Conservation (phyloP, 1,140 invertebrate species). For the Phthorimaea operculella region DNA sequence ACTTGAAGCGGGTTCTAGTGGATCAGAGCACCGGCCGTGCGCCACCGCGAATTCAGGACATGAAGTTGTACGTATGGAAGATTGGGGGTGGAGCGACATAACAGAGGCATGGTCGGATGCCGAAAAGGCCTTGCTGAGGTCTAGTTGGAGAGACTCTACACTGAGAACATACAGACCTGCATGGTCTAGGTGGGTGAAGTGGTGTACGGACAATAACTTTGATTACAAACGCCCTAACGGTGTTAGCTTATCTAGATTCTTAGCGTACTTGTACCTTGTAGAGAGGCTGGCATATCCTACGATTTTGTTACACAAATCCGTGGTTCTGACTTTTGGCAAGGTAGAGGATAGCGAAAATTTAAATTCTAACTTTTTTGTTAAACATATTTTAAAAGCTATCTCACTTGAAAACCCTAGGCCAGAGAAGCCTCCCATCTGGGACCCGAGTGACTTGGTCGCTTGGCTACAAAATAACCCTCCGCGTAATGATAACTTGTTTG, state of each 20-base stretch:
- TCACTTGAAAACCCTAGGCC: neutral
- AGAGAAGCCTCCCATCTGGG: neutral
- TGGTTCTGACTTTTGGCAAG: neutral
- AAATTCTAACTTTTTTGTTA: neutral
- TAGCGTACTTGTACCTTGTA: neutral
- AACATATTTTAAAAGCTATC: neutral
- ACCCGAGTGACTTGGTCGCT: neutral
- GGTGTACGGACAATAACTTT: neutral
- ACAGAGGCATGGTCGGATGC: neutral
- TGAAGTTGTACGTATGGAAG: conserved; percentile 21
- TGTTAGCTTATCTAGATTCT: conserved; percentile 2
- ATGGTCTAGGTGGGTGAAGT: conserved; percentile 12
- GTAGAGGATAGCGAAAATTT: neutral
- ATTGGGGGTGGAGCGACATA: conserved; percentile 16
- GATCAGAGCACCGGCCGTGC: conserved; percentile 12
- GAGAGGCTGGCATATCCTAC: neutral
- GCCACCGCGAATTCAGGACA: conserved; percentile 5
- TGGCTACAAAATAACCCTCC: neutral
- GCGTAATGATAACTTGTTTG: neutral
- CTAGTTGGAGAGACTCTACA: conserved; percentile 16
- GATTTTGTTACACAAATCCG: neutral
- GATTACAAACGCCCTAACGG: neutral
- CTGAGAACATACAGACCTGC: conserved; percentile 2
- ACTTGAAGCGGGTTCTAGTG: conserved; percentile 14
- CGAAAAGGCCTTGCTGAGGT: conserved; percentile 1